phyloP scores from a whole-genome alignment of 2,888 invertebrate species.

The Lasioglossum marginatum region DNA sequence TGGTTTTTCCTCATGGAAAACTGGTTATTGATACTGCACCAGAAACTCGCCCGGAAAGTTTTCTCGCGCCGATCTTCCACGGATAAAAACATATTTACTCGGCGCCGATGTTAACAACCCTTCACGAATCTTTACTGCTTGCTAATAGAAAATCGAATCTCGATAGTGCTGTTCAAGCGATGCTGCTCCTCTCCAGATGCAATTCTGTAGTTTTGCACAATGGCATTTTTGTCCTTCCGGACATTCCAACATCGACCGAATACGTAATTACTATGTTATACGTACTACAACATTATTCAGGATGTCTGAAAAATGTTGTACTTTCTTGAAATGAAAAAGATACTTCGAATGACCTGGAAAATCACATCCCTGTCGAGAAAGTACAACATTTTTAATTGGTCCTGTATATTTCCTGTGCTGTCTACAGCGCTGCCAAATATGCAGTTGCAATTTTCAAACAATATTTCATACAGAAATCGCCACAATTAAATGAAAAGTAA shows the following conservation, averaged over 20 bases:
- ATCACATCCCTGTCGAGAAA: too few relatives aligned
- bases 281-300: too few relatives aligned
- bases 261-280: too few relatives aligned
- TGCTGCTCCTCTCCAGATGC: background rate
- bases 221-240: background rate
- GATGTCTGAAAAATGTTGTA: too few relatives aligned
- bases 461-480: too few relatives aligned
- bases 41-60: constrained; percentile 63
- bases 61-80: constrained; percentile 25
- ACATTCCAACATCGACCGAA: background rate
- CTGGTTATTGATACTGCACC: constrained; percentile 75
- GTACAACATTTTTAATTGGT: too few relatives aligned
- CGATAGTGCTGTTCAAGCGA: background rate
- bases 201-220: background rate
- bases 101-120: constrained; percentile 75
- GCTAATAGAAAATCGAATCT: background rate
- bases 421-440: too few relatives aligned
- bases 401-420: too few relatives aligned
- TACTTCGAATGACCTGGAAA: too few relatives aligned
- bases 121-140: background rate
- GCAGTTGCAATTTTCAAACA: too few relatives aligned
- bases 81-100: constrained; percentile 79
- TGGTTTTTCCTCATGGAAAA: constrained; percentile 72
- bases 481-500: background rate
- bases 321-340: too few relatives aligned